A percentile compares a stretch with the other conserved stretches of the same genome.
Evolutionary conservation across 2,113 vertebrate genomes (phyloP).

Genomic region (Bos javanicus): DNA sequence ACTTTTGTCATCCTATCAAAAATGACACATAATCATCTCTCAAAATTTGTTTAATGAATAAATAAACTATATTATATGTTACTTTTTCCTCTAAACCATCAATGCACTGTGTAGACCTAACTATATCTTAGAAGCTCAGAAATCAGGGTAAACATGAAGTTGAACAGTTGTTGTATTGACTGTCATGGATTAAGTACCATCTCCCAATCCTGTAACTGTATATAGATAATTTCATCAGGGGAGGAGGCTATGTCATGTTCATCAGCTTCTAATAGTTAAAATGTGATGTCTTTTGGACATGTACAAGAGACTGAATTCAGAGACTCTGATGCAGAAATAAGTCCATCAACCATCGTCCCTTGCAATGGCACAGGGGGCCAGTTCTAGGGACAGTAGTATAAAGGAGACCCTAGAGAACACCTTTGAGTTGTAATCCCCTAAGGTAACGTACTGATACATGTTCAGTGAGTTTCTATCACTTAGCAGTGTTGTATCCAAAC

Average conservation of each 20-base stretch:
- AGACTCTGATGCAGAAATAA: neutral
- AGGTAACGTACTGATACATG: neutral
- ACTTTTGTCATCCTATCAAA: neutral
- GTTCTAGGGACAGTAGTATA: neutral
- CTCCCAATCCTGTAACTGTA: neutral
- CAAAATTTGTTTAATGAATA: conserved; percentile 4
- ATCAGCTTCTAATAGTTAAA: neutral
- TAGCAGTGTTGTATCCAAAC: neutral
- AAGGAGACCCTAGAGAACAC: neutral
- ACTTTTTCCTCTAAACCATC: neutral
- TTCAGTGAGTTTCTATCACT: neutral
- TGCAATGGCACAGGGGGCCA: neutral
- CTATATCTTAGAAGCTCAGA: neutral
- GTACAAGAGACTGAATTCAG: neutral
- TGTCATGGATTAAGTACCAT: neutral
- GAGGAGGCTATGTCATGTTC: neutral
- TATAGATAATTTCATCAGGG: neutral
- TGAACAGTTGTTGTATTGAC: neutral
- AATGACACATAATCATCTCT: neutral
- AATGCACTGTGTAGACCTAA: neutral
- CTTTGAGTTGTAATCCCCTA: neutral
- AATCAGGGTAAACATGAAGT: neutral
- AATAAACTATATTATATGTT: neutral
- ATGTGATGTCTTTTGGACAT: neutral
- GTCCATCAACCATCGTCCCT: neutral